A percentile compares a stretch with the other conserved stretches of the same genome.
Conservation (phyloP, 2,888 invertebrate genomes). For the Unio delphinus region DNA sequence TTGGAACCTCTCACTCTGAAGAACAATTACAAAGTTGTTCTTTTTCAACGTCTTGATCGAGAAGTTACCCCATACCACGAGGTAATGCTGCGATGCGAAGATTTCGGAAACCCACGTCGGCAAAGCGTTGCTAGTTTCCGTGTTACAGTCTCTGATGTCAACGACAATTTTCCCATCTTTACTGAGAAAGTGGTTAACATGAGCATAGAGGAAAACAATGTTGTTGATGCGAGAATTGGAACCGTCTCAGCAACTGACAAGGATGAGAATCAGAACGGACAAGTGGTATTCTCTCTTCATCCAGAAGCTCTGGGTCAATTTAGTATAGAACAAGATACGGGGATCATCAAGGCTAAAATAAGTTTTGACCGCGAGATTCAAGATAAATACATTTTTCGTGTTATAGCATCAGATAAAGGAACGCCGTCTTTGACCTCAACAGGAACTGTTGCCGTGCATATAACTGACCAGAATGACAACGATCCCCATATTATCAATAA, state of each 20-base stretch:
- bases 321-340: conserved; percentile 47
- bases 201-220: conserved; percentile 59
- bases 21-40: conserved; percentile 50
- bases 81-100: conserved; percentile 57
- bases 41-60: conserved; percentile 51
- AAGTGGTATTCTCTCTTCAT: conserved; percentile 45
- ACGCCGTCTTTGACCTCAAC: conserved; percentile 33
- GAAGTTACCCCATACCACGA: conserved; percentile 52
- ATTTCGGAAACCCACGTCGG: conserved; percentile 53
- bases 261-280: conserved; percentile 52
- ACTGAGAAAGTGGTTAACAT: conserved; percentile 42
- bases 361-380: conserved; percentile 53
- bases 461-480: conserved; percentile 57
- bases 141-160: conserved; percentile 58
- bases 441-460: conserved; percentile 48
- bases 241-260: conserved; percentile 56
- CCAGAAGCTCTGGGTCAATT: conserved; percentile 40
- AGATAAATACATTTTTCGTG: conserved; percentile 35
- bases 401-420: conserved; percentile 53
- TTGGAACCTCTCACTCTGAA: conserved; percentile 42
- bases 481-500: conserved; percentile 43
- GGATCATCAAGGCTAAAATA: conserved; percentile 47
- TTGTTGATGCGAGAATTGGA: conserved; percentile 47
- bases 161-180: conserved; percentile 64
- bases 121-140: conserved; percentile 44